phyloP scores from a whole-genome alignment of 2,113 vertebrate genomes.

The Leucoraja erinaceus region DNA sequence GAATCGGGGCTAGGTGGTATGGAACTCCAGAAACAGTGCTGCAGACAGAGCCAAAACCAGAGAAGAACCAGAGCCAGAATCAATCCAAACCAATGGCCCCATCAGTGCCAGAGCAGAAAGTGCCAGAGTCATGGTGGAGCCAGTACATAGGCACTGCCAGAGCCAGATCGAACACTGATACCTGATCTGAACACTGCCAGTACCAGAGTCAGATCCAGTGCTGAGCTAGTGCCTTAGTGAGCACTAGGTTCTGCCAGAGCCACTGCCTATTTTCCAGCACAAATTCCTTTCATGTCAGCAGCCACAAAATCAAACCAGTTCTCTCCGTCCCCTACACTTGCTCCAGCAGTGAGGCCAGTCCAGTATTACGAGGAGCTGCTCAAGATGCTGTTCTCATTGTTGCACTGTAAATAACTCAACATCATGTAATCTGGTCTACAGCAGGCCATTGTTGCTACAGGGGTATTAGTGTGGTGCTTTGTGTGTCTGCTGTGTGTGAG shows the following conservation, averaged over 20 bases:
- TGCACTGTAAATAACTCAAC: background rate
- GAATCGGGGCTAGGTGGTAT: too few relatives aligned
- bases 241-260: background rate
- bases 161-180: too few relatives aligned
- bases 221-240: background rate
- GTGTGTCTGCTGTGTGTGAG: background rate
- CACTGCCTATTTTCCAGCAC: background rate
- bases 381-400: background rate
- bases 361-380: background rate
- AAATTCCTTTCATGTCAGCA: background rate
- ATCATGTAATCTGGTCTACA: background rate
- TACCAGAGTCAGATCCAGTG: too few relatives aligned
- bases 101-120: too few relatives aligned
- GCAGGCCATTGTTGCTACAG: background rate
- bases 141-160: too few relatives aligned
- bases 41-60: too few relatives aligned
- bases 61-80: too few relatives aligned
- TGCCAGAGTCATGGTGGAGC: too few relatives aligned
- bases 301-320: background rate
- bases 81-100: too few relatives aligned
- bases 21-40: too few relatives aligned
- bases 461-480: background rate
- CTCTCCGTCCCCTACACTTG: background rate
- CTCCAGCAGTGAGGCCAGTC: background rate
- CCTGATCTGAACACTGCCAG: too few relatives aligned